Evolutionary conservation across 2,797 vertebrate genomes (phyloP).

Genomic region (Calcarius lapponicus): DNA sequence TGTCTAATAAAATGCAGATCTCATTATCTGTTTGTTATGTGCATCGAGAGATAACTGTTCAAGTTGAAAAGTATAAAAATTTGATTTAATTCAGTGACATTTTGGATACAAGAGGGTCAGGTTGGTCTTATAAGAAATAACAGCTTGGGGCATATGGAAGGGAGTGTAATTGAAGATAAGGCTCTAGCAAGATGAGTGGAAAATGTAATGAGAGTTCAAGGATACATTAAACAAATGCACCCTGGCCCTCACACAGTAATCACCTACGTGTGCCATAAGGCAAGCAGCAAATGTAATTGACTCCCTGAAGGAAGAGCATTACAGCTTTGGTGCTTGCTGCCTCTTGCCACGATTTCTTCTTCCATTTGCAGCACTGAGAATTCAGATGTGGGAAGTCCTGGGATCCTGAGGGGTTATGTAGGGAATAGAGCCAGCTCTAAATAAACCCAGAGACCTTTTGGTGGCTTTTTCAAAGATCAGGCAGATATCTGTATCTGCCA

Average conservation of each 20-base stretch:
- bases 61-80: constrained; percentile 60
- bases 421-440: not conserved
- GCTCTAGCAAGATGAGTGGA: constrained; percentile 39
- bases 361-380: not conserved
- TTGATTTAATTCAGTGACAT: constrained; percentile 58
- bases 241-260: constrained; percentile 18
- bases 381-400: not conserved
- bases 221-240: constrained; percentile 48
- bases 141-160: constrained; percentile 30
- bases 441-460: not conserved
- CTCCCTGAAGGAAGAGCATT: constrained; percentile 38
- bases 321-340: not conserved
- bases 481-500: no score
- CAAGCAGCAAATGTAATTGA: constrained; percentile 49
- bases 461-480: not conserved
- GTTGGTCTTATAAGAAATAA: constrained; percentile 14
- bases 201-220: constrained; percentile 50
- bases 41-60: constrained; percentile 56
- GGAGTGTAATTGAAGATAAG: constrained; percentile 64
- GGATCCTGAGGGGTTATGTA: not conserved
- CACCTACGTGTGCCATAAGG: constrained; percentile 25
- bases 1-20: constrained; percentile 68
- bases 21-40: constrained; percentile 68
- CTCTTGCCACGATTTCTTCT: not conserved
- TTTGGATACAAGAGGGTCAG: constrained; percentile 49